Conservation (phyloP, 2,797 vertebrate species). For the Rhyacichthys aspro region DNA sequence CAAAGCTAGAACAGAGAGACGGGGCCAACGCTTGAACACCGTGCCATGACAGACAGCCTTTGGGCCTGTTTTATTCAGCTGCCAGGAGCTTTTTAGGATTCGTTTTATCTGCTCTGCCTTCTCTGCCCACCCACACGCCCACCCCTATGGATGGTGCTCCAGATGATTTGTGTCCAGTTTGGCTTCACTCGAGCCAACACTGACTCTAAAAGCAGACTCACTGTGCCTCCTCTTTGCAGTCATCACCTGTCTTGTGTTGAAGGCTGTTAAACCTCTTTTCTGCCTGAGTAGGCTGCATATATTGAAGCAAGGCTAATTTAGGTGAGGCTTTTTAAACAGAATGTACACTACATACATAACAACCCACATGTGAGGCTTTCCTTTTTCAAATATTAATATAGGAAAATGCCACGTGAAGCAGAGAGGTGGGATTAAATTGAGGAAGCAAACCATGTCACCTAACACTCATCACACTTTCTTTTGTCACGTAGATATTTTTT, state of each 20-base stretch:
- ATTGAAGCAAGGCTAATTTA: no score
- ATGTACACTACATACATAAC: no score
- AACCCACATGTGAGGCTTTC: no score
- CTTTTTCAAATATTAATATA: no score
- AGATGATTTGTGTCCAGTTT: constrained; percentile 78
- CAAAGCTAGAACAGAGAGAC: constrained; percentile 68
- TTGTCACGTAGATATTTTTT: no score
- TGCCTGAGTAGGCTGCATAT: constrained; percentile 34
- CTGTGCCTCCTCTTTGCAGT: constrained; percentile 51
- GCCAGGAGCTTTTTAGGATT: constrained; percentile 78
- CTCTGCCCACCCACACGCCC: constrained; percentile 62
- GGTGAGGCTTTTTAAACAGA: no score
- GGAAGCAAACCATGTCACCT: no score
- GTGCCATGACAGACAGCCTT: constrained; percentile 74
- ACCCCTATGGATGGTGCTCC: constrained; percentile 67
- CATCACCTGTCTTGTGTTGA: constrained; percentile 49
- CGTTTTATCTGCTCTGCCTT: constrained; percentile 76
- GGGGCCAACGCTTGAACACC: constrained; percentile 68
- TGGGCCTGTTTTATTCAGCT: constrained; percentile 73
- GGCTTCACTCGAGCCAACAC: constrained; percentile 64
- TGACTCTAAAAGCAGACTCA: constrained; percentile 59
- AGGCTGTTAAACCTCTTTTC: constrained; percentile 61
- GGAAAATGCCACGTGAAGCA: no score
- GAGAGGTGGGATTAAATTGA: no score
- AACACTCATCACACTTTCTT: no score